Evolutionary conservation across 2,888 invertebrate genomes (phyloP).

Genomic region (Rapana venosa): DNA sequence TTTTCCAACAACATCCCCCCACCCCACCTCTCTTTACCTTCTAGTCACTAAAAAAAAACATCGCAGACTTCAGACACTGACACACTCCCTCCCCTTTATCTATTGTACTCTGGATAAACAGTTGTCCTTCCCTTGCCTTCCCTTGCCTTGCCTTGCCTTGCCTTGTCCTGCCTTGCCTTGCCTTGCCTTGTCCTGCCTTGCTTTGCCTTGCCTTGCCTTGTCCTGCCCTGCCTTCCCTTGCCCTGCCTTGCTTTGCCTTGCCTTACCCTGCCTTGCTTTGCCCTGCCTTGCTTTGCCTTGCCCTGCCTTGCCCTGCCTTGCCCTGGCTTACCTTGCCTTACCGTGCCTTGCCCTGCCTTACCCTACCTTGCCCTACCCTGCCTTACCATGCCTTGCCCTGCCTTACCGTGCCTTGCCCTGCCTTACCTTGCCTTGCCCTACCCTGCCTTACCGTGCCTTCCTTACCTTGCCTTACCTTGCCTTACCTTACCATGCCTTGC

Average conservation of each 20-base stretch:
- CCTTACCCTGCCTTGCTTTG: not conserved
- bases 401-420: too few relatives aligned
- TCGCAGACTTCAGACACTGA: not conserved
- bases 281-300: not conserved
- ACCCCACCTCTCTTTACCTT: too few relatives aligned
- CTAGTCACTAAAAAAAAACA: too few relatives aligned
- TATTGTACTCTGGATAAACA: too few relatives aligned
- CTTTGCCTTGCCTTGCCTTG: constrained; percentile 11
- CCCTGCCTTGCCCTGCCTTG: too few relatives aligned
- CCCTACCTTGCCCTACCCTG: too few relatives aligned
- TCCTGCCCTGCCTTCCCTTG: not conserved
- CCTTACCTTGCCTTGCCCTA: too few relatives aligned
- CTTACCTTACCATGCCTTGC: too few relatives aligned
- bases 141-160: constrained; percentile 27
- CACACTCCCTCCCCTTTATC: not conserved
- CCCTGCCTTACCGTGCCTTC: too few relatives aligned
- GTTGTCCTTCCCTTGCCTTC: not conserved
- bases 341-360: not conserved
- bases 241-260: not conserved
- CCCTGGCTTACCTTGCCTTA: not conserved
- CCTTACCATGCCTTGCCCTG: too few relatives aligned
- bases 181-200: constrained; percentile 8
- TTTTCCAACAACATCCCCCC: too few relatives aligned
- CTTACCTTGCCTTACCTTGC: too few relatives aligned
- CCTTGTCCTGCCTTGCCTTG: constrained; percentile 11